Evolutionary conservation across 2,888 invertebrate species (phyloP), one percentile per base, ranked within the genome.

Genomic region (Bombylius discolor): DNA sequence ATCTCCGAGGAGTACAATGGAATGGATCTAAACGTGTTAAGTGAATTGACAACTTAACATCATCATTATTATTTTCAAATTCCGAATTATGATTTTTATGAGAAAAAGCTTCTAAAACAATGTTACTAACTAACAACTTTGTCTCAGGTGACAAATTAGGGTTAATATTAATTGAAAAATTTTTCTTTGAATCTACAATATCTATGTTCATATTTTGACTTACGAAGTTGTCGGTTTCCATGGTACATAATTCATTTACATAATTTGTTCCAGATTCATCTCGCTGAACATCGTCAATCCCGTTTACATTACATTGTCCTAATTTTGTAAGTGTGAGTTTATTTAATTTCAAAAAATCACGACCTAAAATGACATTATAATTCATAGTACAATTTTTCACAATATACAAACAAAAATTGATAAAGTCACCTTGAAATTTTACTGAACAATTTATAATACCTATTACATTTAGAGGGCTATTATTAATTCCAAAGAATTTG

Each of bases 361-460:
- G 8, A 11, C 39, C 39, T 42, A 42, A 32, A 36, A 54, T 33
- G 49, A 54, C 49, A 49, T 47, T 33, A 49, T 49, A 49, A 6
- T 44, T 49, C 49, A 49, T 49, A 33, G 33, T 49, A 32, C 3
- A 32, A 33, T 49, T 34, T 49, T 49, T 5, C 4, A 49, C 49
- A 33, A 49, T 33, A 49, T 34, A 44, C 13, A 54, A 44, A 49
- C 34, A 13, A 12, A 50, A n/a, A 36, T 32, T 32, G 14, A 47
- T 45, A 33, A 33, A 23, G 32, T 34, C 31, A 55, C 49, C 31
- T 46, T 55, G 5, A 8, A 55, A 45, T 49, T 50, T 31, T 12
- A 51, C 47, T 12, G n/a, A 14, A 51, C 51, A 55, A 34, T 51
- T 33, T 44, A 51, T 33, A 33, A 36, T 55, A 45, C 51, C 55